Evolutionary conservation across 2,113 vertebrate species (phyloP).

Genomic region (Tragelaphus imberbis): DNA sequence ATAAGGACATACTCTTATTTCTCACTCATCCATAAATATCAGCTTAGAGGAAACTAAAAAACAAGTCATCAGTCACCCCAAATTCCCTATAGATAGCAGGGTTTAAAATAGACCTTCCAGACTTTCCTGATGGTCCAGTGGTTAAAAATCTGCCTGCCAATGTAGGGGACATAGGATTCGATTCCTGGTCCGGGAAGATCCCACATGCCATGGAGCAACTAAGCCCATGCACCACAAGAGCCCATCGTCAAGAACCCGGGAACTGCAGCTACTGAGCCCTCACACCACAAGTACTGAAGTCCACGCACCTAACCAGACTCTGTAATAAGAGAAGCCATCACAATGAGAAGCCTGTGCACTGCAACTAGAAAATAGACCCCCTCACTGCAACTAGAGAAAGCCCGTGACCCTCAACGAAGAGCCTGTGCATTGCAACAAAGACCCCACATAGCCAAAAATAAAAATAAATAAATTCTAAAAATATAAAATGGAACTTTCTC

Average conservation of each 20-base stretch:
- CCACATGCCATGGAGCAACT: neutral
- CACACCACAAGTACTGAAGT: neutral
- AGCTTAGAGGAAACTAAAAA: neutral
- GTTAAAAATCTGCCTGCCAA: neutral
- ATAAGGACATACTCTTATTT: slow-evolving; percentile 7
- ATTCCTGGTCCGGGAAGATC: neutral
- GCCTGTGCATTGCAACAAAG: neutral
- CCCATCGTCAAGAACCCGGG: neutral
- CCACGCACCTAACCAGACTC: neutral
- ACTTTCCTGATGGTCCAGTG: neutral
- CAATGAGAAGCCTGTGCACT: neutral
- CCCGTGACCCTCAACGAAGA: neutral
- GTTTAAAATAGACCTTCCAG: neutral
- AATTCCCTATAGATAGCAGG: neutral
- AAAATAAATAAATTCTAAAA: neutral
- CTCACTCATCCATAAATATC: neutral
- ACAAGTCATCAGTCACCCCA: neutral
- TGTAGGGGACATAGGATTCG: neutral
- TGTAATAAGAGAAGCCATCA: neutral
- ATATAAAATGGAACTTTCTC: neutral
- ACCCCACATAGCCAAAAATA: neutral
- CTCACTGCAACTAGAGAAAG: neutral
- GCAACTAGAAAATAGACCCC: neutral
- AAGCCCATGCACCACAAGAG: neutral
- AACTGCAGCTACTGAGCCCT: neutral